A percentile compares a stretch with the other conserved stretches of the same genome.
phyloP scores from a whole-genome alignment of 30 jellyfish, hydroid and myxozoan species.

The Hydra vulgaris region DNA sequence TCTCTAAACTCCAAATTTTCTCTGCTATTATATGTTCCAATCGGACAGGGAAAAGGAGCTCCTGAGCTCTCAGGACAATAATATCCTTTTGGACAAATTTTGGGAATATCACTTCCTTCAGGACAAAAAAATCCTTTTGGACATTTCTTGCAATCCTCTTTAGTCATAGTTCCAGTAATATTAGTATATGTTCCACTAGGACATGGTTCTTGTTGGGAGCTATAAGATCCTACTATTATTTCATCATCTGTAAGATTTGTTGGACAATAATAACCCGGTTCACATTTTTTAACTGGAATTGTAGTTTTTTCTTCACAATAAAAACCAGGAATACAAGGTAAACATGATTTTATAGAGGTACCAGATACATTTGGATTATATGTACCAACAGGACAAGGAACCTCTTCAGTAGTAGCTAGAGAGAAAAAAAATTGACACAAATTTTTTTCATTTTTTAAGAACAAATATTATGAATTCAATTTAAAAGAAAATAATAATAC shows the following conservation, averaged over 20 bases:
- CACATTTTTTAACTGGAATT: slow-evolving; percentile 61
- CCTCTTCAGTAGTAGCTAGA: slow-evolving; percentile 67
- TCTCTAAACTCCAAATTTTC: slow-evolving; percentile 70
- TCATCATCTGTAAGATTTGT: slow-evolving; percentile 84
- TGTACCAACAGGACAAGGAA: slow-evolving; percentile 98
- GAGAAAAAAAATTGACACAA: neutral
- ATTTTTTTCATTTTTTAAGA: no score
- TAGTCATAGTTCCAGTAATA: slow-evolving; percentile 57
- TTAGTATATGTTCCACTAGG: slow-evolving; percentile 79
- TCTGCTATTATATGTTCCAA: slow-evolving; percentile 75
- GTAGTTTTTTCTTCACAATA: slow-evolving; percentile 79
- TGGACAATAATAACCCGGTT: slow-evolving; percentile 86
- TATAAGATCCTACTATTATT: slow-evolving; percentile 85
- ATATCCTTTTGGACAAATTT: slow-evolving; percentile 76
- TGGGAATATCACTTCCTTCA: slow-evolving; percentile 74
- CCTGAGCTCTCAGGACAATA: slow-evolving; percentile 70
- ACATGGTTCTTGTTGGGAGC: slow-evolving; percentile 89
- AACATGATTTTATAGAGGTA: slow-evolving; percentile 56
- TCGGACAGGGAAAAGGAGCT: slow-evolving; percentile 92
- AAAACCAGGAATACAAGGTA: slow-evolving; percentile 92
- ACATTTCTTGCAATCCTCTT: slow-evolving; percentile 59
- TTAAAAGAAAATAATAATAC: neutral
- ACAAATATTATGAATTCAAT: no score
- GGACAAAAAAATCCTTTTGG: slow-evolving; percentile 76
- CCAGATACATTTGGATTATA: slow-evolving; percentile 81